phyloP scores from a whole-genome alignment of 2,888 invertebrate genomes.

The Anthrax anthrax region DNA sequence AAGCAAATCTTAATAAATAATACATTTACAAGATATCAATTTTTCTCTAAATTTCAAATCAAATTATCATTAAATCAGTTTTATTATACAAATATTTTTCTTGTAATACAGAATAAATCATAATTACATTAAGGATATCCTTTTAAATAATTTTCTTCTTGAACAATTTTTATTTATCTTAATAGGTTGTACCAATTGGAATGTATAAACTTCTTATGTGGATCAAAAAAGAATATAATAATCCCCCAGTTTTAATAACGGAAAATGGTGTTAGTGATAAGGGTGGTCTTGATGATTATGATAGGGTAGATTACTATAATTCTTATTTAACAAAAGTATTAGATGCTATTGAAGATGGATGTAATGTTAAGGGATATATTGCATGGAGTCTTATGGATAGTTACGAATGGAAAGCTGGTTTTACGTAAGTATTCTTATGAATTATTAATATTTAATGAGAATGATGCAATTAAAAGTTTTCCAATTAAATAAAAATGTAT shows the following conservation, averaged over 20 bases:
- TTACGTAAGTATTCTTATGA: conserved; percentile 40
- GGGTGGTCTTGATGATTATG: conserved; percentile 35
- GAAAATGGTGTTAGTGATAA: conserved; percentile 47
- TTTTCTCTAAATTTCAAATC: too few species aligned
- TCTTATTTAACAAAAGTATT: conserved; percentile 27
- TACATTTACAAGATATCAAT: too few species aligned
- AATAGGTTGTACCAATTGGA: conserved; percentile 50
- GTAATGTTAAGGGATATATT: conserved; percentile 49
- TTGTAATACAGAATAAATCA: too few species aligned
- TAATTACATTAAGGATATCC: too few species aligned
- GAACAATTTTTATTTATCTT: too few species aligned
- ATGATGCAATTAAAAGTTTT: neutral
- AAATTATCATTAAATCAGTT: too few species aligned
- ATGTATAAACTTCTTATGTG: conserved; percentile 48
- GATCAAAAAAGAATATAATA: conserved; percentile 43
- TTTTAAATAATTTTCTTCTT: too few species aligned
- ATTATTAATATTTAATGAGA: too few species aligned
- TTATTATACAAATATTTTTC: too few species aligned
- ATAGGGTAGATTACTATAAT: conserved; percentile 40
- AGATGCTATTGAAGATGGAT: conserved; percentile 40
- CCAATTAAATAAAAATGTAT: neutral
- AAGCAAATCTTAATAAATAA: too few species aligned
- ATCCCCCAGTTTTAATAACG: conserved; percentile 42
- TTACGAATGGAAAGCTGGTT: conserved; percentile 67
- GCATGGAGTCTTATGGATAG: conserved; percentile 71